Evolutionary conservation across 2,113 vertebrate species (phyloP).

Genomic region (Sylvia atricapilla): DNA sequence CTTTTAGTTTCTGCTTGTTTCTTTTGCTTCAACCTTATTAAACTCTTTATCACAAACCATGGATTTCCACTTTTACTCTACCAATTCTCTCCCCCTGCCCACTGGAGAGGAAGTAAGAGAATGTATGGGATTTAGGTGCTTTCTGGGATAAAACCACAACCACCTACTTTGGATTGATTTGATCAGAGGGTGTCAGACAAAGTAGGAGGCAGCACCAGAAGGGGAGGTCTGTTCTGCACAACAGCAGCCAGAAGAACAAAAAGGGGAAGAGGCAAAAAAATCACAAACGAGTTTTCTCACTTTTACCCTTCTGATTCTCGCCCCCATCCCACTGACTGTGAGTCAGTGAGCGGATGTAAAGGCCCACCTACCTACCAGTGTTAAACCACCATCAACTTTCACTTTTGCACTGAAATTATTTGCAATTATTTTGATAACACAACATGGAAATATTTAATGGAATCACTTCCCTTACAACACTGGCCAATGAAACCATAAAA

Average conservation of each 20-base stretch:
- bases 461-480: background rate
- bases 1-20: background rate
- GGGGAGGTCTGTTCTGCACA: background rate
- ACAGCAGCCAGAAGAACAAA: background rate
- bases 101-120: rapidly evolving
- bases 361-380: background rate
- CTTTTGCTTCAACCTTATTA: background rate
- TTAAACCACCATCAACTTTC: background rate
- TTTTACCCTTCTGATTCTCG: background rate
- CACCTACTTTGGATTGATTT: background rate
- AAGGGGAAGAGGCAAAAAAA: background rate
- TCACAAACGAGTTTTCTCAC: background rate
- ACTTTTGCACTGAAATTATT: background rate
- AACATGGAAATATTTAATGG: background rate
- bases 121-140: background rate
- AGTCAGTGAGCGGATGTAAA: rapidly evolving
- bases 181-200: background rate
- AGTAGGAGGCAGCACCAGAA: background rate
- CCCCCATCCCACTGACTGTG: background rate
- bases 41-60: background rate
- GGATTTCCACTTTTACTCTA: background rate
- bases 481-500: background rate
- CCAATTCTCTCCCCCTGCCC: background rate
- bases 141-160: background rate
- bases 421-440: background rate